Percentiles rank a stretch among this genome's conserved stretches.
These are phyloP conservation scores for Megaleporinus macrocephalus DNA, from an alignment of 2,113 vertebrate species.

Conservation along the genomic window DNA sequence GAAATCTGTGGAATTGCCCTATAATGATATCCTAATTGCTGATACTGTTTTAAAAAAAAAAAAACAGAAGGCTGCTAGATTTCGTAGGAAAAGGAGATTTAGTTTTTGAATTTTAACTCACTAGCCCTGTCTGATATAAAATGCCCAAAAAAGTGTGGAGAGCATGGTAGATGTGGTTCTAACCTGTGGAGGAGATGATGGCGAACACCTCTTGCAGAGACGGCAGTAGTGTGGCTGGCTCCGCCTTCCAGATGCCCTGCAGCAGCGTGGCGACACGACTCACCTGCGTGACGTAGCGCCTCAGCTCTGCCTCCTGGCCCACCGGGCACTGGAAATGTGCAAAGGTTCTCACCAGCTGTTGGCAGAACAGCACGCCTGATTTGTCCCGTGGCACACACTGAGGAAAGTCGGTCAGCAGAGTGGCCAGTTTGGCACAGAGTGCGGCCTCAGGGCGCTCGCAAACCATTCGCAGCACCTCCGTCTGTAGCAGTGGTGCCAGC, in stretches of 20 bases:
- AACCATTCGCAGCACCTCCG: slow-evolving; percentile 89
- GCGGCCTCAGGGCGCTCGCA: slow-evolving; percentile 87
- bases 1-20: no score
- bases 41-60: no score
- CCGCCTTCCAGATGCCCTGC: slow-evolving; percentile 93
- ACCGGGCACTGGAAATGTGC: slow-evolving; percentile 91
- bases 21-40: no score
- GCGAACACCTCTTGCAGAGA: slow-evolving; percentile 96
- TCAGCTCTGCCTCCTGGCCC: slow-evolving; percentile 86
- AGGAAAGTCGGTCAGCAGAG: slow-evolving; percentile 90
- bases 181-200: slow-evolving; percentile 93
- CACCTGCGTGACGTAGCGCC: slow-evolving; percentile 92
- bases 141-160: no score
- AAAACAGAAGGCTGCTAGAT: no score
- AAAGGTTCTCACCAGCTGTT: slow-evolving; percentile 96
- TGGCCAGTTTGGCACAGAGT: slow-evolving; percentile 88
- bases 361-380: slow-evolving; percentile 87
- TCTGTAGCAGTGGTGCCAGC: slow-evolving; percentile 88
- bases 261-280: slow-evolving; percentile 90
- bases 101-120: no score
- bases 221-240: slow-evolving; percentile 89
- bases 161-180: slow-evolving; percentile 48
- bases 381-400: slow-evolving; percentile 94
- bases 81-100: no score
- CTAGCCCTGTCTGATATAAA: no score